Conservation (phyloP, 2,888 invertebrate genomes). For the Lasioglossum pauxillum region DNA sequence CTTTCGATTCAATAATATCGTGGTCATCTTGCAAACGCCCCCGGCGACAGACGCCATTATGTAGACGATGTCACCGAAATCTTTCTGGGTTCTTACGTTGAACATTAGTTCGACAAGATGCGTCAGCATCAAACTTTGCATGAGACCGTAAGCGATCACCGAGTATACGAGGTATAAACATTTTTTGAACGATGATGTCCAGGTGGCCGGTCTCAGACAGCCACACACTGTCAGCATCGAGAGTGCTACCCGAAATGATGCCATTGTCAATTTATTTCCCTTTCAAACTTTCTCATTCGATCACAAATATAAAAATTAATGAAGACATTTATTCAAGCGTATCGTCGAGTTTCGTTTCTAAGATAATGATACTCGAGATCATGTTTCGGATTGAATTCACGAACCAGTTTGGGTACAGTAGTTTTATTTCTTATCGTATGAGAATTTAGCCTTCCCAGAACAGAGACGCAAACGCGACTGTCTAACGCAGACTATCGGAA, state of each 20-base stretch:
- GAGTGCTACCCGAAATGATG: neutral
- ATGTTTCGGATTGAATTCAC: neutral
- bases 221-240: neutral
- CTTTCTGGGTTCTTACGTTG: constrained; percentile 39
- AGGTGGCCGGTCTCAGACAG: neutral
- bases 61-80: constrained; percentile 63
- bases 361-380: too few species aligned
- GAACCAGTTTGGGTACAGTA: neutral
- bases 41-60: constrained; percentile 55
- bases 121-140: constrained; percentile 29
- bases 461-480: neutral
- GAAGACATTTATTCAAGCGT: too few species aligned
- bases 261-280: neutral
- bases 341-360: neutral
- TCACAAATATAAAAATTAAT: neutral
- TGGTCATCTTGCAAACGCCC: constrained; percentile 57
- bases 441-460: neutral
- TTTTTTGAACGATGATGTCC: neutral
- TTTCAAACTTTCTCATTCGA: neutral
- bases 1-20: constrained; percentile 46
- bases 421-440: neutral
- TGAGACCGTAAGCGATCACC: constrained; percentile 28
- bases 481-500: neutral
- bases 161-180: constrained; percentile 53
- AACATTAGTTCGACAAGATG: constrained; percentile 51